A percentile compares a stretch with the other conserved stretches of the same genome.
Conservation (phyloP, 2,888 invertebrate genomes). For the Pseudeuparius sepicola region DNA sequence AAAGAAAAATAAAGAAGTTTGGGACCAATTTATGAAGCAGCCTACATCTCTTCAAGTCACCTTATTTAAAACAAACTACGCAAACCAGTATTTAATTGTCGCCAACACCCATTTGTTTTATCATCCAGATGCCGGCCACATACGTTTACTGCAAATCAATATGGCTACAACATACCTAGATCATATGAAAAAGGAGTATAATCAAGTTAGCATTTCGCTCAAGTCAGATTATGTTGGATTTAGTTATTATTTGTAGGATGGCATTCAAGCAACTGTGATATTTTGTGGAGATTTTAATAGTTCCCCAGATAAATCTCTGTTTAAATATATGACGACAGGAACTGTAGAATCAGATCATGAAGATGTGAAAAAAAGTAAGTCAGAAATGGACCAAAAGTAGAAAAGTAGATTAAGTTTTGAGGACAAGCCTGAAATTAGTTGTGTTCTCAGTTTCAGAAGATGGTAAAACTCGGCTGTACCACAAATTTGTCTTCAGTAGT, state of each 20-base stretch:
- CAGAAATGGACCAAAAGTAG: no score
- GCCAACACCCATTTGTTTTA: slow-evolving; percentile 92
- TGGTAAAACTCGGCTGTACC: slow-evolving; percentile 35
- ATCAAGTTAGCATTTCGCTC: slow-evolving; percentile 12
- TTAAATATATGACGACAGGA: slow-evolving; percentile 64
- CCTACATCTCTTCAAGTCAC: slow-evolving; percentile 54
- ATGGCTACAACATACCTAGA: slow-evolving; percentile 19
- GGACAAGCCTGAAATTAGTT: no score
- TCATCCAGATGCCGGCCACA: slow-evolving; percentile 81
- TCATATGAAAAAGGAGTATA: slow-evolving; percentile 14
- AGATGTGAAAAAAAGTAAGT: slow-evolving; percentile 72
- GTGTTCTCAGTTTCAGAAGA: slow-evolving; percentile 53
- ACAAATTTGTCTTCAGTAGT: slow-evolving; percentile 50
- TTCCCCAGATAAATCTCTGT: slow-evolving; percentile 72
- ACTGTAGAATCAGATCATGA: slow-evolving; percentile 49
- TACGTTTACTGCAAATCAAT: slow-evolving; percentile 55
- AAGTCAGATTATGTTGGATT: background rate
- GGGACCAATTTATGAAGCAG: slow-evolving; percentile 48
- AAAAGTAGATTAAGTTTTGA: no score
- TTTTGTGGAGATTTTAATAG: slow-evolving; percentile 94
- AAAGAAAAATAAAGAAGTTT: slow-evolving; percentile 44
- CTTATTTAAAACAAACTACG: slow-evolving; percentile 47
- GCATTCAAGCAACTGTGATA: slow-evolving; percentile 52
- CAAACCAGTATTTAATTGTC: slow-evolving; percentile 43
- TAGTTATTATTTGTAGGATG: slow-evolving; percentile 17